These are phyloP conservation scores for Drosophila sturtevanti DNA, from an alignment of 1,140 invertebrate species.

Conservation along the genomic window DNA sequence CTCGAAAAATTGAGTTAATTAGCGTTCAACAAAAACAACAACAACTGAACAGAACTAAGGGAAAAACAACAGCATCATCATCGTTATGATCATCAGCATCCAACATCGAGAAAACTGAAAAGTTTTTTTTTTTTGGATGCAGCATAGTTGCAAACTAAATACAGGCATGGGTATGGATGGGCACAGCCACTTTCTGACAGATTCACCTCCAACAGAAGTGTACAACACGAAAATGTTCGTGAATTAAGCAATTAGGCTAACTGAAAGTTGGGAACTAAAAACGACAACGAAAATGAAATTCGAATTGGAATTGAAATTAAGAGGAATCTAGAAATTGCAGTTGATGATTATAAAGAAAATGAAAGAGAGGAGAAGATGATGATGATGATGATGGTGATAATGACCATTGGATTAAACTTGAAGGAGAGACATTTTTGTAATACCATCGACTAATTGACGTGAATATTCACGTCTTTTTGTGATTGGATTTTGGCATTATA, in stretches of 20 bases:
- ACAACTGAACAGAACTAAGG: slow-evolving; percentile 35
- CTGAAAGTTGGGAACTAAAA: slow-evolving; percentile 17
- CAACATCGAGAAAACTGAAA: slow-evolving; percentile 25
- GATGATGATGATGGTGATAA: background rate
- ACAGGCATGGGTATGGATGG: background rate
- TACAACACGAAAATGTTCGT: slow-evolving; percentile 46
- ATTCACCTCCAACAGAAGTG: slow-evolving; percentile 15
- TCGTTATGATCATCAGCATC: background rate
- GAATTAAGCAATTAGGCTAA: slow-evolving; percentile 65
- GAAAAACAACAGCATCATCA: slow-evolving; percentile 31
- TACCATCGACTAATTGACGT: slow-evolving; percentile 12
- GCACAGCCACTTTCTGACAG: background rate
- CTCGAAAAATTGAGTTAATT: slow-evolving; percentile 67
- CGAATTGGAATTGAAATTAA: slow-evolving; percentile 42
- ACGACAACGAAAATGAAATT: slow-evolving; percentile 26
- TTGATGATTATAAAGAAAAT: slow-evolving; percentile 17
- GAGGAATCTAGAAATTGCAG: slow-evolving; percentile 7
- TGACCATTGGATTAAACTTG: background rate
- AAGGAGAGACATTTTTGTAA: slow-evolving; percentile 11
- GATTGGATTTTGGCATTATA: slow-evolving; percentile 41
- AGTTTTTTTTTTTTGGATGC: slow-evolving; percentile 24
- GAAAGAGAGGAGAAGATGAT: background rate
- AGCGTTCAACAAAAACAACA: slow-evolving; percentile 36
- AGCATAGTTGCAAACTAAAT: slow-evolving; percentile 46
- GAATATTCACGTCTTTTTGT: background rate